Evolutionary conservation across 1,140 invertebrate genomes (phyloP).

Genomic region (Hetaerina americana): DNA sequence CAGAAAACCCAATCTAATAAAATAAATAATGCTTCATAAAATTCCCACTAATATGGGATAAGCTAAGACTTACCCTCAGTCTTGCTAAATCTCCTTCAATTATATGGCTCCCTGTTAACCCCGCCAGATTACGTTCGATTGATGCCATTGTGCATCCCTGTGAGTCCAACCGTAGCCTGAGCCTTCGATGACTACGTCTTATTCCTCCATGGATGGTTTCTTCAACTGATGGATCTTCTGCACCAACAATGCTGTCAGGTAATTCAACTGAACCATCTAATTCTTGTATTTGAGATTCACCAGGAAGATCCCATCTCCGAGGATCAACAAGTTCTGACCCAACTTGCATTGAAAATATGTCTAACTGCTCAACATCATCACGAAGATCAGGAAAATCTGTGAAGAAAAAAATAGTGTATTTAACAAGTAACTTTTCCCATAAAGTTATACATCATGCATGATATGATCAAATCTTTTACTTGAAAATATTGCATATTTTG

Average conservation of each 20-base stretch:
- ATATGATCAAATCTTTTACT: no score
- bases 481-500: no score
- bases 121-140: neutral
- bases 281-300: neutral
- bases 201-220: neutral
- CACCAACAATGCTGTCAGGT: neutral
- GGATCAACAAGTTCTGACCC: neutral
- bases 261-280: neutral
- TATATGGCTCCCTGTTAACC: neutral
- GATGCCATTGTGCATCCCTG: neutral
- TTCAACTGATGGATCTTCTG: neutral
- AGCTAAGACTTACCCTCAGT: neutral
- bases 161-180: neutral
- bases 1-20: no score
- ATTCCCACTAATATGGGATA: no score
- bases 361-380: neutral
- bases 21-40: no score
- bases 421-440: no score
- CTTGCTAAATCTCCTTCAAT: neutral
- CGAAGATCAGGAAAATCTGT: neutral
- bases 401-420: neutral
- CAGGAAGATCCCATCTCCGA: no score
- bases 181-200: neutral
- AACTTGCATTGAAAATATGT: neutral
- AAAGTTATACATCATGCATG: no score